Evolutionary conservation across 92 coral and sea anemone species (phyloP).

Genomic region (Porites rus): DNA sequence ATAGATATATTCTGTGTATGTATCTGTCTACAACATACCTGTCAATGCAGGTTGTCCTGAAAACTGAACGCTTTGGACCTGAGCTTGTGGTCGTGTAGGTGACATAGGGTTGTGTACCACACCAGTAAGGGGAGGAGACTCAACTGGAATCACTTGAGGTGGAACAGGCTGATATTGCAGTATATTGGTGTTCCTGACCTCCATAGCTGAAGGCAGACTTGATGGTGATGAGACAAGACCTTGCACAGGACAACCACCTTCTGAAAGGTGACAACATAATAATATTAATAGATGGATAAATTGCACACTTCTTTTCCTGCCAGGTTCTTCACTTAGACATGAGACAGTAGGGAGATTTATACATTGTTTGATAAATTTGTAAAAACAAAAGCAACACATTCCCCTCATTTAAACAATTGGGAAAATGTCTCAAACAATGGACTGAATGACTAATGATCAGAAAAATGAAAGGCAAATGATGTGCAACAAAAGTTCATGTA

Average conservation of each 20-base stretch:
- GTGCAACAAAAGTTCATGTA: too few relatives aligned
- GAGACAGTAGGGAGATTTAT: too few relatives aligned
- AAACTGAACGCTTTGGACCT: slow-evolving; percentile 38
- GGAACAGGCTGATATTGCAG: background rate
- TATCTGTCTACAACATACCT: background rate
- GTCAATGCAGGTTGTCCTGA: slow-evolving; percentile 4
- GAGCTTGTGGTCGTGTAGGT: slow-evolving; percentile 28
- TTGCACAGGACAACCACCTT: slow-evolving; percentile 8
- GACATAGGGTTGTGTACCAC: background rate
- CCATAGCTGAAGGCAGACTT: background rate
- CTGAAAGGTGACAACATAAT: background rate
- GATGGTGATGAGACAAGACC: slow-evolving; percentile 37
- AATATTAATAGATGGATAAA: background rate
- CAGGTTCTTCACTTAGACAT: too few relatives aligned
- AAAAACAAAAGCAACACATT: too few relatives aligned
- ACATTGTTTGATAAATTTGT: too few relatives aligned
- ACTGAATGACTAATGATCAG: too few relatives aligned
- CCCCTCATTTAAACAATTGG: too few relatives aligned
- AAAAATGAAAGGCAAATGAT: too few relatives aligned
- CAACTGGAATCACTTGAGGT: background rate
- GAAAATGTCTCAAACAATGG: too few relatives aligned
- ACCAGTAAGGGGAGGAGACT: background rate
- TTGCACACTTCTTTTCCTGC: too few relatives aligned
- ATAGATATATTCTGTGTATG: too few relatives aligned
- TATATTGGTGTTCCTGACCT: background rate